phyloP scores from a whole-genome alignment of 2,797 vertebrate genomes.

The Falco peregrinus region DNA sequence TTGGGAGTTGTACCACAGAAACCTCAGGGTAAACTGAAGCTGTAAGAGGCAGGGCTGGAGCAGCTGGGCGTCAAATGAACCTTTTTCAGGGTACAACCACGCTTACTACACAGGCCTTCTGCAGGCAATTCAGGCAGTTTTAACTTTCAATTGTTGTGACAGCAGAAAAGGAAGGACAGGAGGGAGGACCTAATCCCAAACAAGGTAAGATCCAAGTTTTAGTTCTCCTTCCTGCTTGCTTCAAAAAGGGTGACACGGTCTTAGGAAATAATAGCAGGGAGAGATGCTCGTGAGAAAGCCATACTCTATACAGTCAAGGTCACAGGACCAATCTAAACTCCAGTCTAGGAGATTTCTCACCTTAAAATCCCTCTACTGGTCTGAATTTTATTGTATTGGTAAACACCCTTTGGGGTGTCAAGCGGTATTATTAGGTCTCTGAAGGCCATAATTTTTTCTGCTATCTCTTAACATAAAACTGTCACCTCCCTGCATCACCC shows the following conservation, averaged over 20 bases:
- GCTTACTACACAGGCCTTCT: background rate
- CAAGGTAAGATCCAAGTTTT: background rate
- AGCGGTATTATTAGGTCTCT: background rate
- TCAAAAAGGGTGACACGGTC: background rate
- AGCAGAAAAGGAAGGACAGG: background rate
- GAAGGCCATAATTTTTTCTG: background rate
- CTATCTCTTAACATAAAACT: background rate
- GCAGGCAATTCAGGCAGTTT: background rate
- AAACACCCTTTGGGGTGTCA: background rate
- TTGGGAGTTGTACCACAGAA: background rate
- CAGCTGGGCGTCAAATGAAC: background rate
- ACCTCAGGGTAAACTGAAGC: background rate
- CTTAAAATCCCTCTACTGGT: background rate
- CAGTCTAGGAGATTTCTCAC: background rate
- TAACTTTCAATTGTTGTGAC: background rate
- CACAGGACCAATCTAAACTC: background rate
- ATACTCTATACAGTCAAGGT: background rate
- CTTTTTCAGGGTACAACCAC: background rate
- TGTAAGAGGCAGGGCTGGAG: background rate
- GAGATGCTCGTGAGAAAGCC: background rate
- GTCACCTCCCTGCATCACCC: background rate
- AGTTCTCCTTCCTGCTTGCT: background rate
- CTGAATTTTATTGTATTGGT: background rate
- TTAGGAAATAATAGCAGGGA: background rate
- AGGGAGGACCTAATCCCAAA: background rate